A percentile compares a stretch with the other conserved stretches of the same genome.
Conservation (phyloP, 2,797 vertebrate genomes). For the Sebastes aleutianus region DNA sequence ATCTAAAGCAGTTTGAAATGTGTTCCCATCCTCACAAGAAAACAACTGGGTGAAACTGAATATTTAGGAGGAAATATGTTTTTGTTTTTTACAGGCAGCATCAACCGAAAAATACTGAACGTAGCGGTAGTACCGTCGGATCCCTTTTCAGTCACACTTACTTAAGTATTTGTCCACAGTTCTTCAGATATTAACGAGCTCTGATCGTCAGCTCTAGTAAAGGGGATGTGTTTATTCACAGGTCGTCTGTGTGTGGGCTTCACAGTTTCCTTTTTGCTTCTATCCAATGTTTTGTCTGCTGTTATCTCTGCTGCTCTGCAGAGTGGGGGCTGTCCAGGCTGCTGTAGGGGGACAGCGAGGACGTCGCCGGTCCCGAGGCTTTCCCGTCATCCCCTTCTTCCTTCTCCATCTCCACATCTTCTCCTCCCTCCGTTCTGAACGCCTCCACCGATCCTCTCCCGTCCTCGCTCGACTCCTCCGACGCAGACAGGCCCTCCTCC, state of each 20-base stretch:
- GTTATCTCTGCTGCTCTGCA: constrained; percentile 73
- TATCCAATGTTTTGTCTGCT: neutral
- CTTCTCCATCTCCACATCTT: constrained; percentile 41
- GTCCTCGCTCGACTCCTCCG: constrained; percentile 88
- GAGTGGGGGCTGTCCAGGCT: constrained; percentile 67
- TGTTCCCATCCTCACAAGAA: neutral
- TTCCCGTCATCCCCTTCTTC: constrained; percentile 56
- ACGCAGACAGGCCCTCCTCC: constrained; percentile 86
- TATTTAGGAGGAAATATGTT: neutral
- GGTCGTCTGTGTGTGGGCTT: constrained; percentile 8
- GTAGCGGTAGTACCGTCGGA: neutral
- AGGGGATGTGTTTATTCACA: constrained; percentile 31
- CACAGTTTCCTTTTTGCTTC: constrained; percentile 20
- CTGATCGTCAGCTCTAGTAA: constrained; percentile 32
- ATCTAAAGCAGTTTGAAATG: neutral
- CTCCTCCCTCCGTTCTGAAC: constrained; percentile 48
- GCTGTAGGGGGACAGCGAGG: constrained; percentile 65
- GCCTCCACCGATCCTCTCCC: constrained; percentile 84
- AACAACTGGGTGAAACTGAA: neutral
- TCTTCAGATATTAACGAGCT: constrained; percentile 40
- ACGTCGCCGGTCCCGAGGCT: constrained; percentile 35
- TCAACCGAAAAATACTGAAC: neutral
- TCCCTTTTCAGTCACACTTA: neutral
- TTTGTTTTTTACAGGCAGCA: neutral
- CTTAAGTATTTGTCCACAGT: constrained; percentile 17